Evolutionary conservation across 2,113 vertebrate genomes (phyloP).

Genomic region (Calypte anna): DNA sequence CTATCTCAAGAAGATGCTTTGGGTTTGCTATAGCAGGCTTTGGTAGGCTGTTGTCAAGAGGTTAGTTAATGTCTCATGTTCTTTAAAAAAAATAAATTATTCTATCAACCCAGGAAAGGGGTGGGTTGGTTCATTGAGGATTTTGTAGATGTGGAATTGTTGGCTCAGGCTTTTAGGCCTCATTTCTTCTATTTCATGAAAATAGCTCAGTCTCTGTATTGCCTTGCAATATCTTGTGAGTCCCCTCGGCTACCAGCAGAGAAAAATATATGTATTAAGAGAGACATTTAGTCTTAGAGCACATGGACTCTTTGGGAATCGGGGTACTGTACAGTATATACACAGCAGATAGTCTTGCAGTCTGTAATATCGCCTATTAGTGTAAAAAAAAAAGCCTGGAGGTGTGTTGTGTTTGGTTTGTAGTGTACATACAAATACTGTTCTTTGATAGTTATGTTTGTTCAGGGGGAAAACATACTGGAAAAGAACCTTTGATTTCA

Average conservation of each 20-base stretch:
- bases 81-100: not conserved
- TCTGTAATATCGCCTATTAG: not conserved
- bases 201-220: not conserved
- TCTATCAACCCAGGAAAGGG: not conserved
- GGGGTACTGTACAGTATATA: not conserved
- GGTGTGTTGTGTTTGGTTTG: not conserved
- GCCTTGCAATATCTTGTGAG: not conserved
- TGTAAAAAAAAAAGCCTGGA: not conserved
- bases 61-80: not conserved
- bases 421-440: not conserved
- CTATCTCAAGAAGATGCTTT: not conserved
- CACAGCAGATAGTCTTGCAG: not conserved
- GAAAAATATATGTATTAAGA: not conserved
- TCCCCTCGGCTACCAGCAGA: not conserved
- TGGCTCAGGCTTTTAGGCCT: not conserved
- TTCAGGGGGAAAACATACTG: not conserved
- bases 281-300: not conserved
- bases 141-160: not conserved
- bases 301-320: not conserved
- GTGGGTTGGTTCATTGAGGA: not conserved
- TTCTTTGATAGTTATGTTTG: not conserved
- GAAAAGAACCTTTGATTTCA: slow-evolving; percentile 41
- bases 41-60: not conserved
- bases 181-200: not conserved
- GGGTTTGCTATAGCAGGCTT: not conserved